Base-by-base conservation (phyloP, 2,113 vertebrate genomes). In the Tachysurus fulvidraco region DNA sequence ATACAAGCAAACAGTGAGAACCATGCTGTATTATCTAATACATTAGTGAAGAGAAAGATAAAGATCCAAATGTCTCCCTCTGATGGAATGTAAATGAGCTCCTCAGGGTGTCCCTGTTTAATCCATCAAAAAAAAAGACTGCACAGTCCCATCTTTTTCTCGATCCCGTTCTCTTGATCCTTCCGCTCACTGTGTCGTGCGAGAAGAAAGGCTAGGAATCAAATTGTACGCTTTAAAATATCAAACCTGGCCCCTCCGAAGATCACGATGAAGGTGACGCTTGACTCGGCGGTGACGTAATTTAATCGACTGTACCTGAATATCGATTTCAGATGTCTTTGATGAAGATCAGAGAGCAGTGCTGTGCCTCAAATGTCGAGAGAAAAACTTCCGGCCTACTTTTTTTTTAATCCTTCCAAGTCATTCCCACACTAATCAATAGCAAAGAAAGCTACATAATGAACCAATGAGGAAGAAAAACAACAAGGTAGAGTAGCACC, bases 261-360 rank as follows among this genome's bases (percentile, higher is more conserved):
- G 50, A 78, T 78, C 50, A 28, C 8, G 74, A 54, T 25, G 54
- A 52, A 78, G 50, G 46, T 78, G 74, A 78, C n/a, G 6, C 3
- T 54, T 28, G 46, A 78, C n/a, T 78, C 28, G 14, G 28, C 28
- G 74, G 74, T 16, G 50, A 54, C 50, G 54, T 78, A 28, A 28
- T 55, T 50, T 28, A 4, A 74, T 54, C 23, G 28, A 28, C 74
- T 78, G 74, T 78, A 54, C 25, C 50, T 30, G 74, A 54, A 78
- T 78, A 78, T 54, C 54, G 1, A 78, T 54, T 16, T 78, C 25
- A 54, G 73, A 0, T 28, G 13, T 78, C 74, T 78, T 54, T 28
- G 74, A 78, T 54, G 74, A 78, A 78, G 74, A 16, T 78, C 74
- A 78, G 25, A 78, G 74, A 78, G 50, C 25, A 28, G 50, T 5